A percentile compares a stretch with the other conserved stretches of the same genome.
These are phyloP conservation scores for Corydoras maculifer DNA, from an alignment of 2,113 vertebrate species.

Conservation along the genomic window DNA sequence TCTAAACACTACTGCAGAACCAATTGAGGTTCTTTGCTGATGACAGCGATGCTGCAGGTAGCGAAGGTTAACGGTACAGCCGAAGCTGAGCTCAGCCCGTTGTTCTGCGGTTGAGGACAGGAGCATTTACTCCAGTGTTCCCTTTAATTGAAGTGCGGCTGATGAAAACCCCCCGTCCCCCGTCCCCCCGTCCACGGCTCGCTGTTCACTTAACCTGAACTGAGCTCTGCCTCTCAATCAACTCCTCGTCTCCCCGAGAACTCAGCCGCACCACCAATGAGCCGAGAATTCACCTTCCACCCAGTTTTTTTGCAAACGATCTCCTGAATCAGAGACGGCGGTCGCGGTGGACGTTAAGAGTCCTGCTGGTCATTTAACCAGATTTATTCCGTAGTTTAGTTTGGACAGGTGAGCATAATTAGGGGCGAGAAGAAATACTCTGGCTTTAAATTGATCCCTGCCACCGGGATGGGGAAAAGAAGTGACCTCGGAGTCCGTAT, in stretches of 20 bases:
- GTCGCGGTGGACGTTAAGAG: not conserved
- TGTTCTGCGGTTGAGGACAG: conserved; percentile 1
- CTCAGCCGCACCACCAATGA: conserved; percentile 26
- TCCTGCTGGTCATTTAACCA: no score
- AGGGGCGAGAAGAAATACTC: no score
- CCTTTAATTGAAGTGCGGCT: conserved; percentile 23
- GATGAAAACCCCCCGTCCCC: conserved; percentile 26
- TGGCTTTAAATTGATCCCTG: no score
- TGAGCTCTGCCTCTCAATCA: conserved; percentile 33
- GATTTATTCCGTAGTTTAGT: not conserved
- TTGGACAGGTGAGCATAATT: not conserved
- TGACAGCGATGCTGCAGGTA: no score
- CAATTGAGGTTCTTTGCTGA: no score
- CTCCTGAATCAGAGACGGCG: conserved; percentile 38
- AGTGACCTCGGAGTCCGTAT: no score
- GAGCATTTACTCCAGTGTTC: conserved; percentile 15
- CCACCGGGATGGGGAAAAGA: no score
- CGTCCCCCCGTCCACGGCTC: conserved; percentile 12
- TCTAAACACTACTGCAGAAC: no score
- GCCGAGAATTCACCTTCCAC: conserved; percentile 36
- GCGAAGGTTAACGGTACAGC: not conserved
- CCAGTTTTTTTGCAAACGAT: conserved; percentile 27
- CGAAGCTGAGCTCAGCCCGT: not conserved
- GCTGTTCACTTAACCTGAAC: conserved; percentile 22
- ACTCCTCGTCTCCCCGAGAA: conserved; percentile 7